Evolutionary conservation across 2,888 invertebrate species (phyloP), one percentile per base, ranked within the genome.

Genomic region (Lamellibrachia satsuma): DNA sequence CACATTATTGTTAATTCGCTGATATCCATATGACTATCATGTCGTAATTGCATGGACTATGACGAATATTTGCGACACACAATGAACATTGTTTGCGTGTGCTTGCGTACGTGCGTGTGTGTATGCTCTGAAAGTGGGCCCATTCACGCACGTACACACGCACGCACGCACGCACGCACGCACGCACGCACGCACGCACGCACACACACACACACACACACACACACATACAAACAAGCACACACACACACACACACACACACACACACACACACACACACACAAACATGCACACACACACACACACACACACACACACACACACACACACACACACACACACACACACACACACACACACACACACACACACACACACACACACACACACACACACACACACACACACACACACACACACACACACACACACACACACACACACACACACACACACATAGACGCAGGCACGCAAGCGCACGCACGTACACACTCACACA

Each of bases 251-350:
- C 60, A 8, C 60, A 60, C 60, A 8, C 60, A 60, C 60, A 60
- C 60, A 60, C 60, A 22, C 60, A 90, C 52, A 90, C 92, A 92
- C 92, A 92, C 52, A 92, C 92, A 92, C 52, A 92, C 92, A 92
- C 52, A 92, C 92, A 92, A 27, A 92, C 92, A 92, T 52, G 92
- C 93, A 92, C 27, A 93, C 93, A 92, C 52, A 93, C 55, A 93
- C 90, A 92, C 90, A 93, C 90, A 93, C 60, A 93, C n/a, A 93
- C 90, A 93, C 75, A 93, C 90, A 93, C 91, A 93, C 55, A 93
- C 57, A 93, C 60, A 93, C 90, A 93, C 60, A 93, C 55, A 93
- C 93, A 93, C 52, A 93, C 91, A 92, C 90, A 93, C 93, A 93
- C 90, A 92, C 91, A 91, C 90, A 60, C 15, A 60, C 15, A 4